Percentiles rank a stretch among this genome's conserved stretches.
Conservation (phyloP, 2,888 invertebrate genomes). For the Stramonita haemastoma region DNA sequence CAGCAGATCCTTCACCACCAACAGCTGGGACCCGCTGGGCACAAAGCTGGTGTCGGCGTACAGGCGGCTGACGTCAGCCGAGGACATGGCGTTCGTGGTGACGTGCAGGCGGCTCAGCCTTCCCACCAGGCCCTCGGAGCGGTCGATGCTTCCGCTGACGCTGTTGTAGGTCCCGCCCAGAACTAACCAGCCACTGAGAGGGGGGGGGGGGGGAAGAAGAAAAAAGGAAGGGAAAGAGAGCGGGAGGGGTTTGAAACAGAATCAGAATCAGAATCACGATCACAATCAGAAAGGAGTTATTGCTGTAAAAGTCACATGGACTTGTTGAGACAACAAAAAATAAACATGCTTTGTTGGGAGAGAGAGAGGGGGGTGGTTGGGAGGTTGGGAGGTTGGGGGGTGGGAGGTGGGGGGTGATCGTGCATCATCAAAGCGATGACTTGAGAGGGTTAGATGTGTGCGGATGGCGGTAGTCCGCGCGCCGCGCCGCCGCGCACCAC, state of each 20-base stretch:
- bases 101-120: slow-evolving; percentile 56
- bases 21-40: slow-evolving; percentile 43
- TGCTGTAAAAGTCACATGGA: background rate
- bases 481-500: too few species aligned
- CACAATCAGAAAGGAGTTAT: too few species aligned
- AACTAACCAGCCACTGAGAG: slow-evolving; percentile 48
- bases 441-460: too few species aligned
- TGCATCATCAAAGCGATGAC: too few species aligned
- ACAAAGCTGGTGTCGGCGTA: slow-evolving; percentile 38
- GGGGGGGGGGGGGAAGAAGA: too few species aligned
- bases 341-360: background rate
- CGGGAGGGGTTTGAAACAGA: too few species aligned
- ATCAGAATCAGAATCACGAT: too few species aligned
- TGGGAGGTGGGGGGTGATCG: too few species aligned
- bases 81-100: slow-evolving; percentile 48
- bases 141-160: slow-evolving; percentile 42
- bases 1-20: slow-evolving; percentile 47
- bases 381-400: too few species aligned
- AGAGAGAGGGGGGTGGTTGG: too few species aligned
- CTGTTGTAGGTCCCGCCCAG: slow-evolving; percentile 52
- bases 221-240: too few species aligned
- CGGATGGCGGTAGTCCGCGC: too few species aligned
- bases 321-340: background rate
- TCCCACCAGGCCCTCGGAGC: slow-evolving; percentile 52
- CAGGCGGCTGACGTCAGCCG: slow-evolving; percentile 45